Base-by-base conservation (phyloP, 2,888 invertebrate genomes). In the Andrena fulva region DNA sequence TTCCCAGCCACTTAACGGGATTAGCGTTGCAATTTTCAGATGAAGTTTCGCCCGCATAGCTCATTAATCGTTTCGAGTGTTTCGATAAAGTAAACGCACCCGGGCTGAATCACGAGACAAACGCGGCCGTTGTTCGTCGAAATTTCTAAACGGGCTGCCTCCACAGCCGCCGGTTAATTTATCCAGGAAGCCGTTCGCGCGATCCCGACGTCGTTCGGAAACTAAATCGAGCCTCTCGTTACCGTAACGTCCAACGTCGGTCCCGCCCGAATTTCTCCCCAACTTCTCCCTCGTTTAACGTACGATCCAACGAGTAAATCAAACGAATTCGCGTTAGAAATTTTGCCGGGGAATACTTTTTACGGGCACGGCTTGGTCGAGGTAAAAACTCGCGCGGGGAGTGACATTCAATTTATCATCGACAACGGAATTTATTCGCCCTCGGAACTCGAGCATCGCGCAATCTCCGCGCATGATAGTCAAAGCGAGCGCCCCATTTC, bases 321-420 rank as follows among this genome's bases (percentile, higher is more conserved):
- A 76, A 48, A 3, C 29, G 60, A 63, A 16, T 62, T 20, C 31
- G 70, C 59, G 60, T 67, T 78, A 67, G 62, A 54, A 68, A 69
- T 69, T 80, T 8, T 42, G 16, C 5, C 24, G 3, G 33, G 1
- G 42, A 33, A 74, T 80, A 80, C 69, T 81, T 80, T 69, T 60
- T 54, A 62, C 52, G 59, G 27, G 42, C 52, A 27, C 68, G n/a
- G 10, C 48, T 16, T 54, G 5, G 29, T 20, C 10, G 77, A 12
- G 16, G 31, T 31, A 69, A 68, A 80, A 80, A 73, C 70, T 70
- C 67, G 27, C 52, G 27, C 48, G 12, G 33, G 33, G 20, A 16
- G 80, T 20, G 81, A 81, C 73, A 48, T 66, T 74, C 80, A 48
- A 80, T 81, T 69, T 74, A 81, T 80, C 80, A 81, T 80, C 80